Evolutionary conservation across 2,888 invertebrate species (phyloP), one percentile per base, ranked within the genome.

Genomic region (Drosophila nigricruria): DNA sequence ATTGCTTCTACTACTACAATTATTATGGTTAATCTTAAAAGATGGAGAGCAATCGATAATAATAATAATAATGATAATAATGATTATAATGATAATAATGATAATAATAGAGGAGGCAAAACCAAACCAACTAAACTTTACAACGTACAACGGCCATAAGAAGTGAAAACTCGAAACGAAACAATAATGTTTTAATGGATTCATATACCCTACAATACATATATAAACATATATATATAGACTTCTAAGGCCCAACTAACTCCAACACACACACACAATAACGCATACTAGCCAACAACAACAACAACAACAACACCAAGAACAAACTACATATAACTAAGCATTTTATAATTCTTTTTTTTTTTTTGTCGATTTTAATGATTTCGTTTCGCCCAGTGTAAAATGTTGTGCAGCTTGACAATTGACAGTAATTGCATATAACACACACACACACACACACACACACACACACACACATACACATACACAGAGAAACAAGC

Each of bases 221-320:
- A 52, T 18, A 27, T 20, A 34, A 4, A 57, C 1, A 47, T 53
- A 43, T 65, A 65, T 50, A 69, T 71, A 50, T 74, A 73, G 63
- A 54, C 77, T 73, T 68, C 65, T 82, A 82, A 79, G 79, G 66
- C 68, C 70, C 59, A 68, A 82, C 82, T 81, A 80, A 81, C 81
- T 60, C 70, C 65, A 61, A 64, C 62, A 80, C 56, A 81, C 68
- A 64, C 62, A 80, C 56, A 81, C 68, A 70, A 76, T 59, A 84
- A 83, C 89, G 72, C 77, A 89, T 86, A 86, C 85, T 86, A 89
- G 89, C 89, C 89, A 86, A 62, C 62, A 70, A 65, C 20, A 42
- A 25, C 64, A 71, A 62, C 42, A 45, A 30, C 80, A 86, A 61
- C 60, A 71, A 63, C n/a, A 40, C 10, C 27, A 54, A 43, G 25